Base-by-base conservation (phyloP, 2,113 vertebrate genomes). In the Seriola quinqueradiata region DNA sequence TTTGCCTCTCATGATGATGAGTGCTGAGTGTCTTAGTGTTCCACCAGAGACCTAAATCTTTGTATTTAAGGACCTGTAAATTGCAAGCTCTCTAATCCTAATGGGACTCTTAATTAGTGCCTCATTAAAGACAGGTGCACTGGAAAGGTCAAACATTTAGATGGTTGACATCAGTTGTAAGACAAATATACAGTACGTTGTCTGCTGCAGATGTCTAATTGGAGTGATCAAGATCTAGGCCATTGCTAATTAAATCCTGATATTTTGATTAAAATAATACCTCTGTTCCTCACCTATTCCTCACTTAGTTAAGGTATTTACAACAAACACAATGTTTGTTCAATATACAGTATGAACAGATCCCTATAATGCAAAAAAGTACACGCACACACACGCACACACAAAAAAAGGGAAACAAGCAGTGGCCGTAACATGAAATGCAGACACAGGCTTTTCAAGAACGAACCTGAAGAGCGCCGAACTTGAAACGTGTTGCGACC, bases 91-190 rank as follows among this genome's bases (percentile, higher is more conserved):
- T 73, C 36, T 72, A 55, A 85, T 88, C 63, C 72, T 78, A 71
- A 80, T 54, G 79, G 81, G 76, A 72, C 54, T 54, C 14, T 81
- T 81, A 86, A 86, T 90, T 89, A 89, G 36, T 40, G 28, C 11
- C 83, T 91, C 25, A 71, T 87, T 92, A 79, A 76, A 88, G 75
- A 60, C 64, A 83, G 72, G 72, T 55, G 69, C 71, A 46, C 32
- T 71, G 76, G 46, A 86, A 87, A 89, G 89, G 89, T 91, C 81
- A 87, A 65, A 72, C 54, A 58, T 3, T 19, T 59, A 81, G 42
- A 78, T 50, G 5, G 76, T 66, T 64, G 60, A 66, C 72, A 75
- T 69, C 65, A 69, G 68, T 58, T 72, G 75, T 68, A 63, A 73
- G 59, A 84, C 76, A 89, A 84, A 89, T 67, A 84, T 76, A 52